Evolutionary conservation across 2,888 invertebrate genomes (phyloP).

Genomic region (Malthinus seriepunctatus): DNA sequence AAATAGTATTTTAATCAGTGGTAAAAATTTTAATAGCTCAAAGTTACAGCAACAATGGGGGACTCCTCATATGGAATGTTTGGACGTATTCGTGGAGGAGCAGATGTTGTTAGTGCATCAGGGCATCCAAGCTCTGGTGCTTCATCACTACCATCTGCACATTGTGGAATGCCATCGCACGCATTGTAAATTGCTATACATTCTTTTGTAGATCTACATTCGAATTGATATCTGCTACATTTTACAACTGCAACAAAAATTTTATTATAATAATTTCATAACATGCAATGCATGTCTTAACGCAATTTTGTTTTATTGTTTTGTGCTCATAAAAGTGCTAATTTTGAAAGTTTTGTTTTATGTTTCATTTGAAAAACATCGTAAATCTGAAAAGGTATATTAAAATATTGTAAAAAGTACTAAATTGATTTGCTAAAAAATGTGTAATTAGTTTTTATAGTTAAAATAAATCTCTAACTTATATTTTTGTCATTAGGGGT

Average conservation of each 20-base stretch:
- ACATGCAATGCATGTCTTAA: no score
- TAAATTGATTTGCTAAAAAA: no score
- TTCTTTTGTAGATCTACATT: constrained; percentile 82
- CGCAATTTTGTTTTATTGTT: no score
- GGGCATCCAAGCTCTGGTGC: constrained; percentile 82
- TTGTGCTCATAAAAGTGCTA: no score
- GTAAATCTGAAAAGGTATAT: no score
- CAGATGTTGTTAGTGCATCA: constrained; percentile 52
- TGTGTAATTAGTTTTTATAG: no score
- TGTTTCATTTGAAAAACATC: no score
- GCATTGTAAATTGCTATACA: constrained; percentile 95
- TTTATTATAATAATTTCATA: not conserved
- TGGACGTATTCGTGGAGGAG: constrained; percentile 1
- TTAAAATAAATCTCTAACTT: no score
- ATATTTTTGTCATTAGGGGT: no score
- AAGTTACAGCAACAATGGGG: not conserved
- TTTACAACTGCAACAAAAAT: constrained; percentile 51
- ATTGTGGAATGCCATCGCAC: constrained; percentile 92
- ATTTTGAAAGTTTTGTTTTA: no score
- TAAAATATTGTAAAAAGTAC: no score
- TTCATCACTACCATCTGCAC: constrained; percentile 90
- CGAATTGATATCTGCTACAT: constrained; percentile 87
- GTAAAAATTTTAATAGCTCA: not conserved
- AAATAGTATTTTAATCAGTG: not conserved
- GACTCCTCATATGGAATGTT: constrained; percentile 14